Percentiles rank a stretch among this genome's conserved stretches.
These are phyloP conservation scores for Eumaeus atala DNA, from an alignment of 1,140 invertebrate species.

Conservation along the genomic window DNA sequence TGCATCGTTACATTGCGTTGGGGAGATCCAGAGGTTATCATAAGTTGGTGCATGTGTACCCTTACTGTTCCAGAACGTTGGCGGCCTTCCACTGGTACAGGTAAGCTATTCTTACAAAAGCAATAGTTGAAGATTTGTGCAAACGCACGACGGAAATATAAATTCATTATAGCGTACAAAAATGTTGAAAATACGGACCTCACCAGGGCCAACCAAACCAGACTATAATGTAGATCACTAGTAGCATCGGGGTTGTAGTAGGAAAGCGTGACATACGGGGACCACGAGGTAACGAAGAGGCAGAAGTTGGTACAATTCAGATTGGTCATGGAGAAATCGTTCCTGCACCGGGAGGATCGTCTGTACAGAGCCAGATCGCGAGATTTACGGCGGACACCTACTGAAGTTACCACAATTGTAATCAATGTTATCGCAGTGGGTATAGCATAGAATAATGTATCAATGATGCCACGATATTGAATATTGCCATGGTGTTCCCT, in stretches of 20 bases:
- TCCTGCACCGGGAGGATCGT: conserved; percentile 77
- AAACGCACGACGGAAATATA: conserved; percentile 84
- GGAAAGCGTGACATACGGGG: conserved; percentile 78
- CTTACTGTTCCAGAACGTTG: conserved; percentile 78
- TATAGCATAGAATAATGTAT: conserved; percentile 74
- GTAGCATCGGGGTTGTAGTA: conserved; percentile 72
- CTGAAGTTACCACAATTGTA: conserved; percentile 65
- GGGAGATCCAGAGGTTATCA: background rate
- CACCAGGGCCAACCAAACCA: conserved; percentile 80
- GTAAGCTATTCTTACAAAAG: conserved; percentile 86
- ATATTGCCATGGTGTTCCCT: conserved; percentile 61
- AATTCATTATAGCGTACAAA: conserved; percentile 79
- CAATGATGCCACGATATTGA: conserved; percentile 73
- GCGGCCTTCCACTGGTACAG: conserved; percentile 74
- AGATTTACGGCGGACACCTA: conserved; percentile 61
- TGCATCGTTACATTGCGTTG: conserved; percentile 9
- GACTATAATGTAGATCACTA: conserved; percentile 76
- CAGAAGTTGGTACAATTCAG: conserved; percentile 80
- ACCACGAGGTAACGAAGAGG: conserved; percentile 79
- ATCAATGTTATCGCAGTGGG: conserved; percentile 72
- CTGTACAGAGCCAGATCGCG: conserved; percentile 75
- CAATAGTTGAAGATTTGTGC: conserved; percentile 87
- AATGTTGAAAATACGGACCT: conserved; percentile 82
- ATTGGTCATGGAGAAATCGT: conserved; percentile 78
- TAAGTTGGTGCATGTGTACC: conserved; percentile 79